phyloP scores from a whole-genome alignment of 2,888 invertebrate species.

The Pristionchus mayeri region DNA sequence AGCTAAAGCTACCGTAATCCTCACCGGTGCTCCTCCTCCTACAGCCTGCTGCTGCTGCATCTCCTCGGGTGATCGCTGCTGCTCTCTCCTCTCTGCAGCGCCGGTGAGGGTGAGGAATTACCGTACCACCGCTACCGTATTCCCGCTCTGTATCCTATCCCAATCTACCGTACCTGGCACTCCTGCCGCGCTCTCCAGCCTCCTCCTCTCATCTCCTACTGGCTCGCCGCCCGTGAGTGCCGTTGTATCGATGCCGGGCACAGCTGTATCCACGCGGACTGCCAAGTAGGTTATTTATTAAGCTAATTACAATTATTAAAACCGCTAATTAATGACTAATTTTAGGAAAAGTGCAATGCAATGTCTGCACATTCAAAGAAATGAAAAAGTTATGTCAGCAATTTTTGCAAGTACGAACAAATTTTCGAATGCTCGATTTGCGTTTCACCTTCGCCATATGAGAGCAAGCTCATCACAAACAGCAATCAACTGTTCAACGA shows the following conservation, averaged over 20 bases:
- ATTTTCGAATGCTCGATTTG: too few species aligned
- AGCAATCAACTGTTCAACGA: too few species aligned
- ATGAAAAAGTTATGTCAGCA: too few species aligned
- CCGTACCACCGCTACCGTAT: not conserved
- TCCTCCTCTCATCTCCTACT: not conserved
- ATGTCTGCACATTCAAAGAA: too few species aligned
- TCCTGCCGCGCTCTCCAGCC: not conserved
- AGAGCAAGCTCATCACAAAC: too few species aligned
- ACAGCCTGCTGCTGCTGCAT: not conserved
- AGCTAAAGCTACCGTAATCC: not conserved
- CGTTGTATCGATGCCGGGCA: slow-evolving; percentile 77
- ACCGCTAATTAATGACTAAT: not conserved
- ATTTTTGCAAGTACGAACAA: too few species aligned
- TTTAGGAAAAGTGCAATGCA: too few species aligned
- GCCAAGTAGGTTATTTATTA: not conserved
- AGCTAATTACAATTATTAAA: not conserved
- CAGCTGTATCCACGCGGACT: slow-evolving; percentile 83
- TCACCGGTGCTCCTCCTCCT: not conserved
- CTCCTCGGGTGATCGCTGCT: not conserved
- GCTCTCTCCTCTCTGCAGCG: not conserved
- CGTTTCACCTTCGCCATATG: too few species aligned
- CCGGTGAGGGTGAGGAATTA: not conserved
- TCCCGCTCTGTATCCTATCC: not conserved
- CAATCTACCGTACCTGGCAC: not conserved
- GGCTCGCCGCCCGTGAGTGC: slow-evolving; percentile 49